Evolutionary conservation across 2,113 vertebrate genomes (phyloP).

Genomic region (Engystomops pustulosus): DNA sequence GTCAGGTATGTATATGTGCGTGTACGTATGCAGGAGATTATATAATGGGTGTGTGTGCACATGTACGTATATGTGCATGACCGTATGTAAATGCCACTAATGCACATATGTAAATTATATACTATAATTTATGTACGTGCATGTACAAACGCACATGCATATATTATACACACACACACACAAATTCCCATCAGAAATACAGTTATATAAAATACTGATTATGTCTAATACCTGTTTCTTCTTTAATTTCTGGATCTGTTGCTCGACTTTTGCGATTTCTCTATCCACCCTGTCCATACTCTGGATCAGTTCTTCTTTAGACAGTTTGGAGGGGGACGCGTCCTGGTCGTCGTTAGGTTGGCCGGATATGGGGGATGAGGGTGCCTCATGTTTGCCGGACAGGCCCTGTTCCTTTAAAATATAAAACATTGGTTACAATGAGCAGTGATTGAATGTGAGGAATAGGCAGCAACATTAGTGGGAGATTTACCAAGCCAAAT

Average conservation of each 20-base stretch:
- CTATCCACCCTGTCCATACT: constrained; percentile 98
- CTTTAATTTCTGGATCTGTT: constrained; percentile 97
- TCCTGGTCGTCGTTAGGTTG: constrained; percentile 91
- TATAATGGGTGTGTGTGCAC: too few species aligned
- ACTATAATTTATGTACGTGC: too few species aligned
- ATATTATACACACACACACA: too few species aligned
- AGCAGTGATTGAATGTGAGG: background rate
- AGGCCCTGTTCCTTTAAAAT: constrained; percentile 84
- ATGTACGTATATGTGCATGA: too few species aligned
- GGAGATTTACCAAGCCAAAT: too few species aligned
- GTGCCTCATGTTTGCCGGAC: constrained; percentile 80
- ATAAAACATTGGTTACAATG: constrained; percentile 38
- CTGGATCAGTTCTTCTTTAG: constrained; percentile 98
- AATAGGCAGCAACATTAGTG: too few species aligned
- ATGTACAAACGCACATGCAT: too few species aligned
- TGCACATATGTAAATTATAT: too few species aligned
- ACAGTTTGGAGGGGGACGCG: constrained; percentile 94
- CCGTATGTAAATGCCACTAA: too few species aligned
- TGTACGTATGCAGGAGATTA: too few species aligned
- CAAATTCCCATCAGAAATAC: too few species aligned
- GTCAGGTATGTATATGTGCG: too few species aligned
- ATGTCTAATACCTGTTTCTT: constrained; percentile 90
- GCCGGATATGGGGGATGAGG: constrained; percentile 80
- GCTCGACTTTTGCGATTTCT: constrained; percentile 98
- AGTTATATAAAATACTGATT: background rate